Evolutionary conservation across 2,888 invertebrate genomes (phyloP).

Genomic region (Pardosa pseudoannulata): DNA sequence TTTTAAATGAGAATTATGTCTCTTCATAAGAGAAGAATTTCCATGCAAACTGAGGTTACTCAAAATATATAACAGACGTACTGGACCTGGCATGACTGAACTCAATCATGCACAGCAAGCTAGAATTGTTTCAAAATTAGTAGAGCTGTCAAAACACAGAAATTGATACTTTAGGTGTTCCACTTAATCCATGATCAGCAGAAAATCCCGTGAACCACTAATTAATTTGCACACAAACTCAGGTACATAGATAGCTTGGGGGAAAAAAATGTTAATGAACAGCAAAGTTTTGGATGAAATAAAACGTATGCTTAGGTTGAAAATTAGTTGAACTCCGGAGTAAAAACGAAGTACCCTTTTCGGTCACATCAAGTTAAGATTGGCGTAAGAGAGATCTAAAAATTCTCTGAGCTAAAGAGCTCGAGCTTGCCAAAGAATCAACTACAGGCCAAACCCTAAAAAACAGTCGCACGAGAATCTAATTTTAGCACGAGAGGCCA

Average conservation of each 20-base stretch:
- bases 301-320: not conserved
- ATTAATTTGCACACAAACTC: not conserved
- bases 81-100: constrained; percentile 61
- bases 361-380: constrained; percentile 38
- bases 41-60: not conserved
- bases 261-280: not conserved
- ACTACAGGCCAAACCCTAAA: constrained; percentile 58
- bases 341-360: not conserved
- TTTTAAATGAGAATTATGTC: too few relatives aligned
- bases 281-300: not conserved
- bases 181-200: not conserved
- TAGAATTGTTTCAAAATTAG: not conserved
- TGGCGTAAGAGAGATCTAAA: constrained; percentile 37
- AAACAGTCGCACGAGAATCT: constrained; percentile 62
- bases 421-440: constrained; percentile 49
- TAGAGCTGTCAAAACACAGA: not conserved
- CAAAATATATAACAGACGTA: constrained; percentile 24
- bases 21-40: too few relatives aligned
- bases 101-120: constrained; percentile 19
- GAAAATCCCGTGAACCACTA: too few relatives aligned
- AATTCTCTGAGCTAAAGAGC: constrained; percentile 30
- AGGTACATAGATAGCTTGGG: not conserved
- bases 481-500: constrained; percentile 59
- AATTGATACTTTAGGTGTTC: too few relatives aligned
- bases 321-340: not conserved